These are phyloP conservation scores for Pseudolaguvia tuberculata DNA, from an alignment of 2,113 vertebrate species.

Conservation along the genomic window DNA sequence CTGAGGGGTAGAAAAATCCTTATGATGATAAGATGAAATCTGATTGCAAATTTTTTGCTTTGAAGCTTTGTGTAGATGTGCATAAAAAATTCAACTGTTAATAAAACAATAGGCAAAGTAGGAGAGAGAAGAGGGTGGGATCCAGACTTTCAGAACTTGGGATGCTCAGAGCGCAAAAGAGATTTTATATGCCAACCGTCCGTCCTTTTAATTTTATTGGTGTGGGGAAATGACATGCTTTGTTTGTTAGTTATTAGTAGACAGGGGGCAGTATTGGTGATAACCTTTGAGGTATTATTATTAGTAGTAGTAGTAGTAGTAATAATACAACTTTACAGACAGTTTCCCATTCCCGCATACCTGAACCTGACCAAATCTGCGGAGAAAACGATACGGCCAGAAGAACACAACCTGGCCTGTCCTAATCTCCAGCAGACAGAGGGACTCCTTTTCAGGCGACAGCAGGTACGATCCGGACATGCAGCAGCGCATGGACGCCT, in stretches of 20 bases:
- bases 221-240: not conserved
- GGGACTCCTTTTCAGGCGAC: conserved; percentile 58
- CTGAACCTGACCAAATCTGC: conserved; percentile 82
- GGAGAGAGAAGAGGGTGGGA: too few species aligned
- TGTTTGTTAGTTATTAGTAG: not conserved
- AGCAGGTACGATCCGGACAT: conserved; percentile 75
- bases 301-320: not conserved
- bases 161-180: too few species aligned
- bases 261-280: not conserved
- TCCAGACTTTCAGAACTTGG: too few species aligned
- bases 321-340: not conserved
- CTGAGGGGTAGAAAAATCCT: not conserved
- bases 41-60: too few species aligned
- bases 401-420: conserved; percentile 58
- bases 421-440: conserved; percentile 63
- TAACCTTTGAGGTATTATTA: too few species aligned
- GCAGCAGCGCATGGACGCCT: conserved; percentile 70
- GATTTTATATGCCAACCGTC: not conserved
- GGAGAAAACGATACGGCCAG: conserved; percentile 81
- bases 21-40: too few species aligned
- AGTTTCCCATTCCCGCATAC: conserved; percentile 55
- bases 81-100: not conserved
- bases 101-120: too few species aligned
- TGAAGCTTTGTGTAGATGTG: not conserved
- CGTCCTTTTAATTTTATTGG: not conserved